Conservation (phyloP, 2,113 vertebrate species). For the Calypte anna region DNA sequence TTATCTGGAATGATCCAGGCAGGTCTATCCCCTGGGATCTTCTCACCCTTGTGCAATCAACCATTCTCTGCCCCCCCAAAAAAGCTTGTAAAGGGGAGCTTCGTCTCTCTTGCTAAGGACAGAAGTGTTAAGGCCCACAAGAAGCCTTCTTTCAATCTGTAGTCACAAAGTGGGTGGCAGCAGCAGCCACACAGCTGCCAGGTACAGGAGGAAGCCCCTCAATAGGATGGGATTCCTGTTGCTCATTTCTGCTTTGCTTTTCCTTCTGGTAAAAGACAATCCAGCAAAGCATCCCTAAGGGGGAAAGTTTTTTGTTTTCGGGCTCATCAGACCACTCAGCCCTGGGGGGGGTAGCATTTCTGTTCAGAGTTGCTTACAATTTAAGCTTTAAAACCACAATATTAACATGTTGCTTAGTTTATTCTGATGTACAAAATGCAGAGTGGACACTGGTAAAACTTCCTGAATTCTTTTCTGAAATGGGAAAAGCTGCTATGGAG, state of each 20-base stretch:
- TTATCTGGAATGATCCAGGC: background rate
- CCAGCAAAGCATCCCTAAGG: background rate
- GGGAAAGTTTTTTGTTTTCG: background rate
- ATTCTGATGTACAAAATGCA: background rate
- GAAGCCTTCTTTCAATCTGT: background rate
- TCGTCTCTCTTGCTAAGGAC: background rate
- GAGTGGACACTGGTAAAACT: background rate
- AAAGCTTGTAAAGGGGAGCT: background rate
- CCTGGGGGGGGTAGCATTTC: background rate
- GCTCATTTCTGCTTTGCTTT: background rate
- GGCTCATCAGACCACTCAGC: background rate
- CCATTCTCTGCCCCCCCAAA: background rate
- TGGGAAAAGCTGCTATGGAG: background rate
- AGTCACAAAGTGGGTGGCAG: background rate
- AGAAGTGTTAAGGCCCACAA: background rate
- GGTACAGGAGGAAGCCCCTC: background rate
- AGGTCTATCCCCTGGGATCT: background rate
- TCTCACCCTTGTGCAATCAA: background rate
- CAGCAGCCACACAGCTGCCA: background rate
- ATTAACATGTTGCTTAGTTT: background rate
- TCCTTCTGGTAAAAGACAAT: background rate
- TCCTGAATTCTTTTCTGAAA: background rate
- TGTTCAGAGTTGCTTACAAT: background rate
- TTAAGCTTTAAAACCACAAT: background rate
- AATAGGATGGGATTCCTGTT: background rate